These are phyloP conservation scores for Basileuterus tristriatus DNA, from an alignment of 2,797 vertebrate species.

Conservation along the genomic window DNA sequence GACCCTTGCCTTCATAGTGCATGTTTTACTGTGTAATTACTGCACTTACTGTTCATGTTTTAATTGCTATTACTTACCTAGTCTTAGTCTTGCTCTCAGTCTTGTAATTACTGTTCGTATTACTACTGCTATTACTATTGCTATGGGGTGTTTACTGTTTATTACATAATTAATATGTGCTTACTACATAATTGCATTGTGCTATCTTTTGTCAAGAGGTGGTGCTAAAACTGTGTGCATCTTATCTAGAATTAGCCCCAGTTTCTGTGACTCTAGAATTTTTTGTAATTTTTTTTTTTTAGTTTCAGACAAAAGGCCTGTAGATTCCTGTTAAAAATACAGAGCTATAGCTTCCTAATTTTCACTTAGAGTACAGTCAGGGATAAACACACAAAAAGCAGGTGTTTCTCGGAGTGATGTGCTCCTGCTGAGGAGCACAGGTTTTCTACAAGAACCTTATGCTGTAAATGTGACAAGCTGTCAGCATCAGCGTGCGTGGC, in stretches of 20 bases:
- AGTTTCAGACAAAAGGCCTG: fast-evolving
- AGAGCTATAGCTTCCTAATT: background rate
- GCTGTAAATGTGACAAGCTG: background rate
- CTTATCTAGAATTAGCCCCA: background rate
- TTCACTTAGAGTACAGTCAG: background rate
- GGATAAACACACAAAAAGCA: background rate
- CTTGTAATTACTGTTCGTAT: background rate
- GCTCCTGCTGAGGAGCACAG: background rate
- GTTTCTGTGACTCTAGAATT: background rate
- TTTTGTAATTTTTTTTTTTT: background rate
- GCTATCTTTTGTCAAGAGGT: background rate
- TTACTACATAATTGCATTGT: background rate
- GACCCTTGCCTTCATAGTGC: background rate
- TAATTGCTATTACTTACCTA: background rate
- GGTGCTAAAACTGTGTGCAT: background rate
- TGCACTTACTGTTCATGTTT: background rate
- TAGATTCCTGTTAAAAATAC: background rate
- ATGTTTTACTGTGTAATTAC: background rate
- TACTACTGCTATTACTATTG: background rate
- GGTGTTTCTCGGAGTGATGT: fast-evolving
- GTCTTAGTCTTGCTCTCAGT: background rate
- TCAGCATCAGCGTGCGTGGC: background rate
- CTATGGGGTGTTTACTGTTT: background rate
- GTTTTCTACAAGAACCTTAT: background rate
- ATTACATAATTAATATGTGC: background rate